A percentile compares a stretch with the other conserved stretches of the same genome.
phyloP scores from a whole-genome alignment of 1,140 invertebrate genomes.

The Drosophila willistoni region DNA sequence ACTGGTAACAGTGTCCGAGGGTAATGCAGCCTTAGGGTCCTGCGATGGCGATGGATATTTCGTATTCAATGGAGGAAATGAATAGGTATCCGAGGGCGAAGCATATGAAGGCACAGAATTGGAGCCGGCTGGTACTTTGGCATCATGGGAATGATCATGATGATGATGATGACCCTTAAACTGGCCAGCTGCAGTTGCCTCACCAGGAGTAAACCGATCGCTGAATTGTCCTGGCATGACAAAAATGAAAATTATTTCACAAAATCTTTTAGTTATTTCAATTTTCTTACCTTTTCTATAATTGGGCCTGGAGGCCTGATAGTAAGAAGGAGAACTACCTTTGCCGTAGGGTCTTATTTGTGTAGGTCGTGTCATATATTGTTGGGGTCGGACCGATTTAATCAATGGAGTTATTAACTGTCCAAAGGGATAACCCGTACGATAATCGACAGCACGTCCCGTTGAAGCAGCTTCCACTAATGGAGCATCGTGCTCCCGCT shows the following conservation, averaged over 20 bases:
- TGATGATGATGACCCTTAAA: slow-evolving; percentile 58
- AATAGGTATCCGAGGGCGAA: slow-evolving; percentile 63
- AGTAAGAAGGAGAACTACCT: slow-evolving; percentile 27
- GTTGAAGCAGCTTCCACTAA: slow-evolving; percentile 57
- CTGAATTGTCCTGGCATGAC: slow-evolving; percentile 36
- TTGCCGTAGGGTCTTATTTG: slow-evolving; percentile 50
- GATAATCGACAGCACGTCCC: slow-evolving; percentile 78
- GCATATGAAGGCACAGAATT: slow-evolving; percentile 60
- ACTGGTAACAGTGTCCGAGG: slow-evolving; percentile 60
- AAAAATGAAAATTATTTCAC: not conserved
- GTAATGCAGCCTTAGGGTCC: slow-evolving; percentile 59
- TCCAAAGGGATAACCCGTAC: slow-evolving; percentile 72
- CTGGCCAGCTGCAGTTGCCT: slow-evolving; percentile 63
- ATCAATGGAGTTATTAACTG: slow-evolving; percentile 71
- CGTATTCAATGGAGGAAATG: slow-evolving; percentile 74
- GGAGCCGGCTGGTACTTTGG: slow-evolving; percentile 57
- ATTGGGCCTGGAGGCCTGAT: slow-evolving; percentile 28
- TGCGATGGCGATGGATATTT: slow-evolving; percentile 68
- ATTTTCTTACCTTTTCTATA: slow-evolving; percentile 47
- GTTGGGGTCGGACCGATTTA: slow-evolving; percentile 50
- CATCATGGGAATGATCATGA: slow-evolving; percentile 49
- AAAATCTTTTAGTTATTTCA: not conserved
- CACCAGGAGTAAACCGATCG: slow-evolving; percentile 74
- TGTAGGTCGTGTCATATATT: slow-evolving; percentile 44
- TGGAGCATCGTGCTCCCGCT: not conserved